Base-by-base conservation (phyloP, 2,113 vertebrate species). In the Egretta garzetta region DNA sequence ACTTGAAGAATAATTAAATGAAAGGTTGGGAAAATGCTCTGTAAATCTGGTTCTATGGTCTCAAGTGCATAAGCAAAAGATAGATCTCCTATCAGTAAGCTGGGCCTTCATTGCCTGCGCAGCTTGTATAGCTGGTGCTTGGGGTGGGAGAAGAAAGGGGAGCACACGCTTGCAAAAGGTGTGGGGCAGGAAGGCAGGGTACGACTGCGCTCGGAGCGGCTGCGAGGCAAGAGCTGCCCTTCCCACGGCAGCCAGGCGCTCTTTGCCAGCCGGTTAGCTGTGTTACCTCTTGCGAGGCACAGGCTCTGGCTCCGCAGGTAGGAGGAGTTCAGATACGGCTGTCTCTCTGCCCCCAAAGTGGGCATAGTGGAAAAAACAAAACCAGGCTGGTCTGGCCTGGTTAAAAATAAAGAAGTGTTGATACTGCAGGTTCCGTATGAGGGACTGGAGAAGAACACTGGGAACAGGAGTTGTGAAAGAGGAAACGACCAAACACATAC, bases 1-100 rank as follows among this genome's bases (percentile, higher is more conserved):
- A 88, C 53, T 88, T 81, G 62, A 97, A 82, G 77, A 86, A 64
- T 84, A 83, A 70, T 97, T 88, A 77, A 83, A 56, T 67, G 83
- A 83, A 83, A 93, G 28, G 63, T 37, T 86, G 77, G 37, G 49
- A 52, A 88, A 77, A 81, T 68, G 39, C 66, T 91, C 43, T 89
- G 37, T 85, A 93, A 91, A 83, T 80, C 50, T 83, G 62, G 90
- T 92, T 93, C 45, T 55, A 0, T n/a, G 39, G 33, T 76, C 82
- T 90, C 3, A 21, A 75, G 28, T 80, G 80, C 83, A 62, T 37
- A 73, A 94, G 32, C 39, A 70, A 70, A 76, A 60, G 35, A 60
- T 4, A 85, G 49, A 87, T 55, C 41, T 66, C 50, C 30, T 81
- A 0, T 76, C 63, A 53, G 56, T 74, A 63, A 89, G 50, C 56